Evolutionary conservation across 2,888 invertebrate species (phyloP).

Genomic region (Cyaniris semiargus): DNA sequence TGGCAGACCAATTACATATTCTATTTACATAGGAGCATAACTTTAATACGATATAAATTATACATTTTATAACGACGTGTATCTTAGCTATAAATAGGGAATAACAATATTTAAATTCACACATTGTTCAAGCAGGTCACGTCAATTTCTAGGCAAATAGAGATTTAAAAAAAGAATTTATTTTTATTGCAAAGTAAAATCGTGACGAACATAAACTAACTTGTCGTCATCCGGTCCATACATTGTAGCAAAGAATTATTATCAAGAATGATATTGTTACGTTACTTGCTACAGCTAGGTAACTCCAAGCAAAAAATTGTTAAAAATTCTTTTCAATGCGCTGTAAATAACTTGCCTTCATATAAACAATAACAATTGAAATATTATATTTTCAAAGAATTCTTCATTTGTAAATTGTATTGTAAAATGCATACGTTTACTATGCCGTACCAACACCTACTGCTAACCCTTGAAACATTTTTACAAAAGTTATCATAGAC

Average conservation of each 20-base stretch:
- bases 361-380: background rate
- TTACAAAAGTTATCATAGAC: too few species aligned
- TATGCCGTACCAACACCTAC: too few species aligned
- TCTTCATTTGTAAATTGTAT: too few species aligned
- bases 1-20: background rate
- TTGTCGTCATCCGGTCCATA: constrained; percentile 17
- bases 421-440: too few species aligned
- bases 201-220: constrained; percentile 22
- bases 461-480: too few species aligned
- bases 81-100: background rate
- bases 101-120: constrained; percentile 13
- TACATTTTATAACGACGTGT: background rate
- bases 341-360: background rate
- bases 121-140: constrained; percentile 20
- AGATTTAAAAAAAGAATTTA: constrained; percentile 10
- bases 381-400: too few species aligned
- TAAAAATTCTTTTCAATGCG: background rate
- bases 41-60: background rate
- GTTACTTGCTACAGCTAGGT: background rate
- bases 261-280: too few species aligned
- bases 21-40: constrained; percentile 11
- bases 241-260: background rate
- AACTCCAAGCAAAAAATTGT: background rate
- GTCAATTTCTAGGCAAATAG: constrained; percentile 15
- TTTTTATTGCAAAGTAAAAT: constrained; percentile 16